phyloP scores from a whole-genome alignment of 2,797 vertebrate species.

The Pteropus rufus region DNA sequence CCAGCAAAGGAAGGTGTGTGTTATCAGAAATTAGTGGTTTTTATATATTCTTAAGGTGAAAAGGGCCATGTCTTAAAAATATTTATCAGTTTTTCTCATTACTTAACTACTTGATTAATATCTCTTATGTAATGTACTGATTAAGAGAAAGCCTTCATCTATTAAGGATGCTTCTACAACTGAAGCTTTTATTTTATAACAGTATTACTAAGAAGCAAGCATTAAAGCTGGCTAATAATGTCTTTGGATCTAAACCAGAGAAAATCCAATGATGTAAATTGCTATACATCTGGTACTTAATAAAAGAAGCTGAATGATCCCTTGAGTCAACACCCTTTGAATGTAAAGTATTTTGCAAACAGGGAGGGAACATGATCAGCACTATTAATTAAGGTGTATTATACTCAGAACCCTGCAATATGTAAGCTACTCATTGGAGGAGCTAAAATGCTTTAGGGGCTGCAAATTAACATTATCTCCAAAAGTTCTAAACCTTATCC shows the following conservation, averaged over 20 bases:
- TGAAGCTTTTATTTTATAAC: slow-evolving; percentile 51
- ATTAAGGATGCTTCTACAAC: not conserved
- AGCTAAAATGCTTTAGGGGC: not conserved
- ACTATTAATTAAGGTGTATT: slow-evolving; percentile 41
- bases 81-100: not conserved
- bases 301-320: slow-evolving; percentile 40
- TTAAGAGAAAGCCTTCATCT: slow-evolving; percentile 34
- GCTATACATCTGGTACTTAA: slow-evolving; percentile 42
- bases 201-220: slow-evolving; percentile 39
- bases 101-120: slow-evolving; percentile 16
- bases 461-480: not conserved
- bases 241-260: slow-evolving; percentile 61
- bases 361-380: not conserved
- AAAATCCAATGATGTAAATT: slow-evolving; percentile 51
- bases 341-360: slow-evolving; percentile 56
- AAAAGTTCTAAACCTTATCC: not conserved
- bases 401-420: not conserved
- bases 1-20: not conserved
- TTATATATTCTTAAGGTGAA: not conserved
- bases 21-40: not conserved
- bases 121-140: not conserved
- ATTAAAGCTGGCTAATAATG: slow-evolving; percentile 28
- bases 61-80: not conserved
- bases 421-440: not conserved
- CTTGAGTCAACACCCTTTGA: slow-evolving; percentile 28